A percentile compares a stretch with the other conserved stretches of the same genome.
phyloP scores from a whole-genome alignment of 2,113 vertebrate species.

The Nanorana parkeri region DNA sequence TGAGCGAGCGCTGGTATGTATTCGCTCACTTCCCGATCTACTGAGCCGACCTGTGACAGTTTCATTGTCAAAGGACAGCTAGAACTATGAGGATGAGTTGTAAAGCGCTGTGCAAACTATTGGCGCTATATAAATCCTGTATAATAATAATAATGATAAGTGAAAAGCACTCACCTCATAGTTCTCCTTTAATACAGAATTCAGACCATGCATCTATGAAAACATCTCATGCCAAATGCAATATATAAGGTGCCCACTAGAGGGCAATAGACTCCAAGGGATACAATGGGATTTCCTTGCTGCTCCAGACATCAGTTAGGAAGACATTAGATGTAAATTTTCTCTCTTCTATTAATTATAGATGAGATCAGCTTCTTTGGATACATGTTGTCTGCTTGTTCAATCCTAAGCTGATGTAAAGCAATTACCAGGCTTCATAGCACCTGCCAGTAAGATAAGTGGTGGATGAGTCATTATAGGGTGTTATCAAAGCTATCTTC shows the following conservation, averaged over 20 bases:
- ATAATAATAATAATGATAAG: too few relatives aligned
- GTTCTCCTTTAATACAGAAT: too few relatives aligned
- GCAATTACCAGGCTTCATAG: constrained; percentile 27
- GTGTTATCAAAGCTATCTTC: not conserved
- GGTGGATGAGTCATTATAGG: constrained; percentile 3
- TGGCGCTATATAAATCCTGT: too few relatives aligned
- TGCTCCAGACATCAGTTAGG: not conserved
- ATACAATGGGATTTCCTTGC: not conserved
- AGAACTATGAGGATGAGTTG: too few relatives aligned
- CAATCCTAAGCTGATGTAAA: not conserved
- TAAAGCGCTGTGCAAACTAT: too few relatives aligned
- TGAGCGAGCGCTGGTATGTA: too few relatives aligned
- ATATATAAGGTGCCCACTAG: not conserved
- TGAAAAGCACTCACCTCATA: too few relatives aligned
- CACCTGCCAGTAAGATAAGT: constrained; percentile 32
- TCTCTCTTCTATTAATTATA: not conserved
- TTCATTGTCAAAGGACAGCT: too few relatives aligned
- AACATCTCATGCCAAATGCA: not conserved
- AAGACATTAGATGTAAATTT: not conserved
- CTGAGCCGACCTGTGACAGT: too few relatives aligned
- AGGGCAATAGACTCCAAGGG: not conserved
- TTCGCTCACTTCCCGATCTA: too few relatives aligned
- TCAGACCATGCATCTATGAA: too few relatives aligned
- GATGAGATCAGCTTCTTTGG: constrained; percentile 12
- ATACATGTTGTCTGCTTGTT: not conserved